Percentiles rank a stretch among this genome's conserved stretches.
phyloP scores from a whole-genome alignment of 2,797 vertebrate genomes.

The Tragopan temminckii region DNA sequence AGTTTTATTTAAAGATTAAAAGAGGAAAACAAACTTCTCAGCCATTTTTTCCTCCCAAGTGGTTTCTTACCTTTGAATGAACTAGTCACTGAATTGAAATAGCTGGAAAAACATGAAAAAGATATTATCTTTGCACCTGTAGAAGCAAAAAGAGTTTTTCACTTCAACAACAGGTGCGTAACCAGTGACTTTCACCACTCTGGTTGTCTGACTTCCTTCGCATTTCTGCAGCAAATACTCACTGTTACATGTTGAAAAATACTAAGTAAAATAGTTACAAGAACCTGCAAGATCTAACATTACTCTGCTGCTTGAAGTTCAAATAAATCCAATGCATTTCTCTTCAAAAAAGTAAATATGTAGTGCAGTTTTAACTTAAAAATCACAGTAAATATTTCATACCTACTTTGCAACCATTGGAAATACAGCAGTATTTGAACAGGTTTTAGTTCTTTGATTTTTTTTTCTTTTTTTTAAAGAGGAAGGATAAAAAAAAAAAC shows the following conservation, averaged over 20 bases:
- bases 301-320: background rate
- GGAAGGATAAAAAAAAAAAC: background rate
- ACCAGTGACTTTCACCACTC: constrained; percentile 30
- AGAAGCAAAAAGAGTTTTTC: constrained; percentile 32
- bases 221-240: constrained; percentile 9
- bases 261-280: background rate
- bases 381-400: constrained; percentile 20
- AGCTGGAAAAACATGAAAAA: constrained; percentile 65
- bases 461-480: background rate
- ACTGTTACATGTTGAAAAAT: background rate
- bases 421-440: background rate
- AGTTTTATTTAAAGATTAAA: constrained; percentile 32
- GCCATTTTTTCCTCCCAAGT: constrained; percentile 6
- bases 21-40: constrained; percentile 36
- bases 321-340: constrained; percentile 18
- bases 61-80: constrained; percentile 61
- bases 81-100: constrained; percentile 43
- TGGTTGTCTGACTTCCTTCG: constrained; percentile 4
- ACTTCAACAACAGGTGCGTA: constrained; percentile 52
- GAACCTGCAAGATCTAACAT: background rate
- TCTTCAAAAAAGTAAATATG: background rate
- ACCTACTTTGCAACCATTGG: background rate
- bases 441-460: background rate
- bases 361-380: constrained; percentile 21
- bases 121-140: constrained; percentile 69